Base-by-base conservation (phyloP, 2,888 invertebrate genomes). In the Megaustenia siamemsis region DNA sequence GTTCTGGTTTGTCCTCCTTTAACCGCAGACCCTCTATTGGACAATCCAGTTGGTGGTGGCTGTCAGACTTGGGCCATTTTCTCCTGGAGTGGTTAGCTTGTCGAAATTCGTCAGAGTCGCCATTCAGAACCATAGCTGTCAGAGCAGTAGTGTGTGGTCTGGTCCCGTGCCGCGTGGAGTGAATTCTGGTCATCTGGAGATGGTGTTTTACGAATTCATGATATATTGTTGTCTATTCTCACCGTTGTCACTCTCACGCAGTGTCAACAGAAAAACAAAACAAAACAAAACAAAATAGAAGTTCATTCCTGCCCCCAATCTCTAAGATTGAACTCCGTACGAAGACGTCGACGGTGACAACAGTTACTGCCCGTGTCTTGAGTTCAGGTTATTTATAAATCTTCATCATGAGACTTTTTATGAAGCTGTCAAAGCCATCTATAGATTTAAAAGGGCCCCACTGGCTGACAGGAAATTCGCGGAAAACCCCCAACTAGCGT, bases 101-200 rank as follows among this genome's bases (percentile, higher is more conserved):
- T 10, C 60, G 3, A 5, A 24, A n/a, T 21, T 6, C 8, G 40
- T 38, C 60, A 0, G 1, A 40, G 32, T 73, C 73, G n/a, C 8
- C 28, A 73, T 43, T 45, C 18, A 32, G 18, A 15, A 38, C 15
- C 12, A 71, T 3, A 38, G 76, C 2, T 21, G 38, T 3, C n/a
- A 4, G 21, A 6, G 76, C 4, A 18, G 76, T 60, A 21, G 38
- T n/a, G 1, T 32, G 38, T 0, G 32, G 32, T 24, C 53, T 45
- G 24, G 69, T 45, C 18, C 69, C 69, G 21, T 69, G 69, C 28
- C 66, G 69, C 5, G 80, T 69, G 15, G 80, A 80, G 3, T 69
- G 69, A 38, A 80, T 80, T 32, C 80, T n/a, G 0, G 80, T 66
- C 80, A 80, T 80, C 79, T 79, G 60, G 8, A 63, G 49, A 32